Percentiles rank a stretch among this genome's conserved stretches.
Conservation (phyloP, 2,888 invertebrate genomes). For the Epiblema foenella region DNA sequence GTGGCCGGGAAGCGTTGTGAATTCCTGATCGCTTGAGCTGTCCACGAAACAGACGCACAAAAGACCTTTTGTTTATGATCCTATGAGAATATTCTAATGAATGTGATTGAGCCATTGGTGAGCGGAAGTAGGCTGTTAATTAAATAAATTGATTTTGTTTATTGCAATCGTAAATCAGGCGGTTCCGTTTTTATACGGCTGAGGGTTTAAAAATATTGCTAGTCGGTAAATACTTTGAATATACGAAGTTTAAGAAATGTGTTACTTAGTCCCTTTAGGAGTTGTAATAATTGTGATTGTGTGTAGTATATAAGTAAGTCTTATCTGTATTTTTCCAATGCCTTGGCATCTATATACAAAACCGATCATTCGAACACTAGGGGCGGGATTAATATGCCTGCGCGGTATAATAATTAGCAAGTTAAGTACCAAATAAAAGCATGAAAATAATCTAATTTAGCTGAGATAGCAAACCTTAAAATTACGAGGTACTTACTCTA, state of each 20-base stretch:
- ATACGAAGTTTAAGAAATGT: neutral
- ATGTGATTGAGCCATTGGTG: conserved; percentile 70
- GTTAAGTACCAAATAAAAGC: too few relatives aligned
- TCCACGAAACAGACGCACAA: conserved; percentile 61
- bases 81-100: conserved; percentile 71
- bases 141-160: conserved; percentile 51
- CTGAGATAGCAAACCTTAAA: too few relatives aligned
- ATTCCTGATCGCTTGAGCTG: conserved; percentile 53
- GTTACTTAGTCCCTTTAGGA: too few relatives aligned
- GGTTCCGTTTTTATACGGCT: conserved; percentile 19
- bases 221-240: conserved; percentile 10
- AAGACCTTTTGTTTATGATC: conserved; percentile 76
- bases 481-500: too few relatives aligned
- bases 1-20: neutral
- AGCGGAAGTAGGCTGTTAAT: conserved; percentile 76
- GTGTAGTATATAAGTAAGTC: too few relatives aligned
- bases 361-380: too few relatives aligned
- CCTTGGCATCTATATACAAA: neutral
- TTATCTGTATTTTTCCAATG: neutral
- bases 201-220: neutral
- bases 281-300: too few relatives aligned
- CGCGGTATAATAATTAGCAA: too few relatives aligned
- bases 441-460: too few relatives aligned
- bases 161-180: conserved; percentile 41
- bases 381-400: too few relatives aligned